phyloP scores from a whole-genome alignment of 2,113 vertebrate genomes.

The Triplophysa siluroides region DNA sequence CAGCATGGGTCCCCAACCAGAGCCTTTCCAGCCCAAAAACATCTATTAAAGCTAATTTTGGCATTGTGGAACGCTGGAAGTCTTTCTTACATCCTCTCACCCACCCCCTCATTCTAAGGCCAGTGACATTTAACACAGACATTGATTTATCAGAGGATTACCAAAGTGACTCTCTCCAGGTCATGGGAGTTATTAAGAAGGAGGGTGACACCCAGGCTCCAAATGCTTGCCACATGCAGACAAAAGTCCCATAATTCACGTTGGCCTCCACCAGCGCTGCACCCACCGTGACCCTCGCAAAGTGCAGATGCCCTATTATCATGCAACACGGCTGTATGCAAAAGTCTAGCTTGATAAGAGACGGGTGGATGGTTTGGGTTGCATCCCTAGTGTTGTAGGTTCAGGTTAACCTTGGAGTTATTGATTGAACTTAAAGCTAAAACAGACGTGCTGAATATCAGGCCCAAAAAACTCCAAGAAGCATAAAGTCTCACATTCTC shows the following conservation, averaged over 20 bases:
- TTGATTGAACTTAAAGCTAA: background rate
- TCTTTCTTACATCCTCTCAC: background rate
- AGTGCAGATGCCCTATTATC: background rate
- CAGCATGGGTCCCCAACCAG: background rate
- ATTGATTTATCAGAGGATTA: slow-evolving; percentile 51
- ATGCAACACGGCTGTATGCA: background rate
- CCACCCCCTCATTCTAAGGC: slow-evolving; percentile 3
- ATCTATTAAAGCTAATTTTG: slow-evolving; percentile 20
- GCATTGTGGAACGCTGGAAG: slow-evolving; percentile 5
- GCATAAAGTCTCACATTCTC: background rate
- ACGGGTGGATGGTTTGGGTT: background rate
- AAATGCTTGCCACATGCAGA: slow-evolving; percentile 23
- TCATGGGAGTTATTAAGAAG: slow-evolving; percentile 37
- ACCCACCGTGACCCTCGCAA: slow-evolving; percentile 23
- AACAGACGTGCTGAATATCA: background rate
- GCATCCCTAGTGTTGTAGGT: background rate
- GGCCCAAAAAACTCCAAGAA: background rate
- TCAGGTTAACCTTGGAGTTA: background rate
- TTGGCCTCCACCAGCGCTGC: background rate
- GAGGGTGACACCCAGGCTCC: slow-evolving; percentile 27
- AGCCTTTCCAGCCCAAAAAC: background rate
- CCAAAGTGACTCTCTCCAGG: slow-evolving; percentile 41
- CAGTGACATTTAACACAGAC: slow-evolving; percentile 51
- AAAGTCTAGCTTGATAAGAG: background rate
- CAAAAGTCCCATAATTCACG: slow-evolving; percentile 37